These are phyloP conservation scores for Heliconius hortense DNA, from an alignment of 2,888 invertebrate species.

Conservation along the genomic window DNA sequence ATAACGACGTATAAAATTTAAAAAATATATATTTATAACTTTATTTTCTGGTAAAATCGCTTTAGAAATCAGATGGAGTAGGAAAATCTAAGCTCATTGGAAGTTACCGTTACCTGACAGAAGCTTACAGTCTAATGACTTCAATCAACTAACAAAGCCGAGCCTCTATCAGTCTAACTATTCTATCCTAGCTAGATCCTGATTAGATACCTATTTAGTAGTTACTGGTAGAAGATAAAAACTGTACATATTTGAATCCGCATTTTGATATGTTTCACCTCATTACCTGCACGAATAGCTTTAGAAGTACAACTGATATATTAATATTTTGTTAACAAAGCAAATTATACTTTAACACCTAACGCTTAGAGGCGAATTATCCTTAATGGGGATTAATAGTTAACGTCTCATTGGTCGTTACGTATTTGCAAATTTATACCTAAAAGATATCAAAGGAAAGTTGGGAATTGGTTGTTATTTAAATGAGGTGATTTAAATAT, in stretches of 20 bases:
- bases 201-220: constrained; percentile 46
- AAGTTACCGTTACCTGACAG: constrained; percentile 10
- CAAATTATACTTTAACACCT: constrained; percentile 35
- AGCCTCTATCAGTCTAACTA: constrained; percentile 27
- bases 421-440: constrained; percentile 70
- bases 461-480: constrained; percentile 67
- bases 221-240: constrained; percentile 52
- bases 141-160: constrained; percentile 13
- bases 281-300: constrained; percentile 73
- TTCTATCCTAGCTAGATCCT: constrained; percentile 42
- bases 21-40: too few relatives aligned
- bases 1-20: too few relatives aligned
- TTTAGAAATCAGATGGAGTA: background rate
- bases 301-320: constrained; percentile 47
- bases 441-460: constrained; percentile 66
- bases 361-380: constrained; percentile 30
- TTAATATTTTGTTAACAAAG: constrained; percentile 40
- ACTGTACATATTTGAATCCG: constrained; percentile 55
- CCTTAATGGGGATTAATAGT: constrained; percentile 40
- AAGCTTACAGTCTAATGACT: constrained; percentile 17
- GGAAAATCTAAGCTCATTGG: background rate
- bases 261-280: constrained; percentile 74
- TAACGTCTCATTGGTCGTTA: constrained; percentile 51
- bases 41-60: too few relatives aligned
- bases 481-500: constrained; percentile 46